Evolutionary conservation across 2,797 vertebrate genomes (phyloP).

Genomic region (Pantherophis vulpinus): DNA sequence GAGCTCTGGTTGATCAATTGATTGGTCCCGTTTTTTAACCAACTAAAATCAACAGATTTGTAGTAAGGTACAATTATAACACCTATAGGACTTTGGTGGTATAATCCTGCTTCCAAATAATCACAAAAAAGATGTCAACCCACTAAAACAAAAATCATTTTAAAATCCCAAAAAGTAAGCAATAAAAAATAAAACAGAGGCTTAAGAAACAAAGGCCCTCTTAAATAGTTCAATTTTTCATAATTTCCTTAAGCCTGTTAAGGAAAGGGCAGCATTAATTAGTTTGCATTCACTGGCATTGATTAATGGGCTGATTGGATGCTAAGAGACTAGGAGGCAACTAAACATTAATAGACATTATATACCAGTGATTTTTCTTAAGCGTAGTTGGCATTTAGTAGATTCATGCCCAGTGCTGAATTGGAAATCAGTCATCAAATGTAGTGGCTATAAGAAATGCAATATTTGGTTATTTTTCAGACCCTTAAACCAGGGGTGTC

Average conservation of each 20-base stretch:
- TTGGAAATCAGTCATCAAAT: background rate
- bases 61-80: background rate
- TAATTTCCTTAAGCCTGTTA: background rate
- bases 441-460: background rate
- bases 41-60: background rate
- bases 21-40: background rate
- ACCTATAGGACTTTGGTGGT: background rate
- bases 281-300: slow-evolving; percentile 3
- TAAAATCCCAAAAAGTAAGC: background rate
- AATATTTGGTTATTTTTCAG: background rate
- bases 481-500: too few relatives aligned
- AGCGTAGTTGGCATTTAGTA: background rate
- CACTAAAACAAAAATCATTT: background rate
- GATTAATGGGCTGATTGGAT: slow-evolving; percentile 34
- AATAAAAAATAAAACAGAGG: background rate
- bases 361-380: background rate
- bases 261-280: slow-evolving; percentile 7
- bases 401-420: background rate
- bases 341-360: background rate
- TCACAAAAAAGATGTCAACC: background rate
- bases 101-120: background rate
- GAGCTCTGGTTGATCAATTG: background rate
- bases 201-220: background rate
- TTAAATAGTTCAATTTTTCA: background rate
- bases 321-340: background rate